These are phyloP conservation scores for Leptopterna dolabrata DNA, from an alignment of 2,888 invertebrate species.

Conservation along the genomic window DNA sequence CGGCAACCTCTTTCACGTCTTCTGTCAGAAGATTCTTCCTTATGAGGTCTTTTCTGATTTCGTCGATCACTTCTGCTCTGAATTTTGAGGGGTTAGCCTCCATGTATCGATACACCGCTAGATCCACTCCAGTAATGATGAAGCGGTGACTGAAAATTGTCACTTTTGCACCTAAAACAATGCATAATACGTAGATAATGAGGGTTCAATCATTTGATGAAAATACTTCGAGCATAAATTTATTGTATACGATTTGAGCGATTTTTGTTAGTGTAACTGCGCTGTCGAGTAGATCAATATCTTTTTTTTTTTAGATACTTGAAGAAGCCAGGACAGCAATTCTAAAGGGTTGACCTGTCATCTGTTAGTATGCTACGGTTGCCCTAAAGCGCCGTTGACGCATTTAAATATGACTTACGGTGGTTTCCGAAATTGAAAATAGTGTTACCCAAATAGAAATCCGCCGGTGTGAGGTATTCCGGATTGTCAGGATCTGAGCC, in stretches of 20 bases:
- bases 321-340: too few relatives aligned
- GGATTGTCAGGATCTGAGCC: slow-evolving; percentile 77
- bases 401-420: too few relatives aligned
- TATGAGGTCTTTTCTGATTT: slow-evolving; percentile 76
- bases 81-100: slow-evolving; percentile 79
- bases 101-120: slow-evolving; percentile 83
- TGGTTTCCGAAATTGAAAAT: too few relatives aligned
- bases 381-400: too few relatives aligned
- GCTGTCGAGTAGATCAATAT: too few relatives aligned
- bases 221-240: too few relatives aligned
- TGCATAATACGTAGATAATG: too few relatives aligned
- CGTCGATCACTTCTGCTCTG: slow-evolving; percentile 74
- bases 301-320: too few relatives aligned
- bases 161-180: slow-evolving; percentile 72
- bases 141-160: slow-evolving; percentile 82
- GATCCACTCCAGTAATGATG: slow-evolving; percentile 80
- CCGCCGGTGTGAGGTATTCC: slow-evolving; percentile 80
- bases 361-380: too few relatives aligned
- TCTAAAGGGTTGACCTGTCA: too few relatives aligned
- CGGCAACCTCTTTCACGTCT: slow-evolving; percentile 68
- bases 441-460: slow-evolving; percentile 81
- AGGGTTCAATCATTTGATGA: not conserved
- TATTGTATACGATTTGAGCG: too few relatives aligned
- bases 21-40: slow-evolving; percentile 74
- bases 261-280: too few relatives aligned